These are phyloP conservation scores for Notocelia uddmanniana DNA, from an alignment of 2,888 invertebrate species.

Conservation along the genomic window DNA sequence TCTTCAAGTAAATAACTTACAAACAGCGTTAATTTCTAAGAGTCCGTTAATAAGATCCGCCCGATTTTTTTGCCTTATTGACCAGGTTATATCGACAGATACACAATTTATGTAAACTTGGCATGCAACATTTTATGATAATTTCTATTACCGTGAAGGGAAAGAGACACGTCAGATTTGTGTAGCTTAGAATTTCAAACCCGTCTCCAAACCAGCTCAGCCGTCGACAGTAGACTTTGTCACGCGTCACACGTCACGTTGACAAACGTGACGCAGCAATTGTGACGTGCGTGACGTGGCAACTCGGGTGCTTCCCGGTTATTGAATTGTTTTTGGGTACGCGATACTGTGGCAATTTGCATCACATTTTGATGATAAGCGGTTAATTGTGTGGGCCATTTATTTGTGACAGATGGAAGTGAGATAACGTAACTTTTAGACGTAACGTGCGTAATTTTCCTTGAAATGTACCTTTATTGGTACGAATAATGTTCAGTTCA, in stretches of 20 bases:
- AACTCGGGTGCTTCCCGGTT: slow-evolving; percentile 22
- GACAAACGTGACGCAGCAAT: slow-evolving; percentile 40
- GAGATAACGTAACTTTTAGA: neutral
- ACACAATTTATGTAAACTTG: neutral
- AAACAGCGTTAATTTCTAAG: no score
- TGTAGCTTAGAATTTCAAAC: slow-evolving; percentile 28
- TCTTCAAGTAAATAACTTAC: no score
- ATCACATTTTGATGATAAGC: slow-evolving; percentile 29
- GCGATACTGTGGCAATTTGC: slow-evolving; percentile 40
- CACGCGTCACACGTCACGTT: slow-evolving; percentile 36
- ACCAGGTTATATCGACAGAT: neutral
- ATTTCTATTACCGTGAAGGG: slow-evolving; percentile 14
- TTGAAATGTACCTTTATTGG: neutral
- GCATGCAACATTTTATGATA: slow-evolving; percentile 4
- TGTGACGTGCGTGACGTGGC: slow-evolving; percentile 36
- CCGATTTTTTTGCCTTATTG: neutral
- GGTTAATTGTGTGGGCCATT: slow-evolving; percentile 7
- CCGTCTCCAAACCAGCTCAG: slow-evolving; percentile 22
- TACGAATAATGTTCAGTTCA: neutral
- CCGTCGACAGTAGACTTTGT: slow-evolving; percentile 41
- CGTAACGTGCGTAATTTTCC: neutral
- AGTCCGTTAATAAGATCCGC: no score
- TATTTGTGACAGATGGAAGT: slow-evolving; percentile 18
- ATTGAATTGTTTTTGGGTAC: slow-evolving; percentile 43
- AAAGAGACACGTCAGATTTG: slow-evolving; percentile 25